These are phyloP conservation scores for Sternotherus odoratus DNA, from an alignment of 2,797 vertebrate species.

Conservation along the genomic window DNA sequence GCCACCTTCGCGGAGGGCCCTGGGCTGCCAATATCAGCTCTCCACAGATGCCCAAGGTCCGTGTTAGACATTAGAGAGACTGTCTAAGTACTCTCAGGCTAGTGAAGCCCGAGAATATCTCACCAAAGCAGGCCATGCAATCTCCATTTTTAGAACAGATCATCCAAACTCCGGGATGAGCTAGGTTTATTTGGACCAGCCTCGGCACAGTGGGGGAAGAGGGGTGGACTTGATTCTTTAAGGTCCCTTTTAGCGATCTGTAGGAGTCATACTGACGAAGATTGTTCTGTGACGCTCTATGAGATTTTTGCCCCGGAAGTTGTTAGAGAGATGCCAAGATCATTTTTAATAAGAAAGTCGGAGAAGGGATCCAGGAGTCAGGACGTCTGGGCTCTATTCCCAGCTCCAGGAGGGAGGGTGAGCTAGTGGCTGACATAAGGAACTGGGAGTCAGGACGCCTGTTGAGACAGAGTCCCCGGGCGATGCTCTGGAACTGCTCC, in stretches of 20 bases:
- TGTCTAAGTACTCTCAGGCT: not conserved
- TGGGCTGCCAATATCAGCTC: not conserved
- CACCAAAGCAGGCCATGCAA: not conserved
- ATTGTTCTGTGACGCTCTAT: not conserved
- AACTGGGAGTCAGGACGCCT: not conserved
- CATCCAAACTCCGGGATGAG: not conserved
- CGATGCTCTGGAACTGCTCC: too few relatives aligned
- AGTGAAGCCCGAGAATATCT: not conserved
- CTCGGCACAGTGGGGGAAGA: too few relatives aligned
- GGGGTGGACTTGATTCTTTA: not conserved
- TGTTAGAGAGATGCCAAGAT: not conserved
- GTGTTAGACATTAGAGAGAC: not conserved
- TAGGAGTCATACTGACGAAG: too few relatives aligned
- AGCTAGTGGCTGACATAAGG: too few relatives aligned
- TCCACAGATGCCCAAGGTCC: not conserved
- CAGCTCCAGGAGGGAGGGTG: too few relatives aligned
- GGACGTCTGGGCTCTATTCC: not conserved
- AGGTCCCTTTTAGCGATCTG: not conserved
- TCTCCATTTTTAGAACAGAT: not conserved
- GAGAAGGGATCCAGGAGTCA: not conserved
- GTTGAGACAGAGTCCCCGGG: too few relatives aligned
- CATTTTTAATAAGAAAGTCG: not conserved
- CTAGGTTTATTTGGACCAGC: not conserved
- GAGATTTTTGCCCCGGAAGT: too few relatives aligned
- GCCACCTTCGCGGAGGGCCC: too few relatives aligned